These are phyloP conservation scores for Xanthorhoe spadicearia DNA, from an alignment of 2,888 invertebrate genomes.

Conservation along the genomic window DNA sequence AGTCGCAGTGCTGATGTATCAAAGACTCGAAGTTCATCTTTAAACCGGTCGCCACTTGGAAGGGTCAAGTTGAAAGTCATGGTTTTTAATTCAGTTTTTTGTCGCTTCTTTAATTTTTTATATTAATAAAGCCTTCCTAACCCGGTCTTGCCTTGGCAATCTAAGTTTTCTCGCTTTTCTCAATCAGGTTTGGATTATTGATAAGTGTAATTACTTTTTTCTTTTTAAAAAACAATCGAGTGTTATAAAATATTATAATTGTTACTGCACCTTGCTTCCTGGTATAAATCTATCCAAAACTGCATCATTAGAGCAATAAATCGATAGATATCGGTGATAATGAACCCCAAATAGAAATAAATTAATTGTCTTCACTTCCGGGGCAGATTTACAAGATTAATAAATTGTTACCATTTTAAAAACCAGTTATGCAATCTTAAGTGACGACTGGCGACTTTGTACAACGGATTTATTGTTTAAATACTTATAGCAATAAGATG, in stretches of 20 bases:
- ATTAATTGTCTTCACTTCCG: constrained; percentile 47
- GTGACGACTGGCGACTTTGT: constrained; percentile 32
- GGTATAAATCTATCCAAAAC: constrained; percentile 10
- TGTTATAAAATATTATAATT: neutral
- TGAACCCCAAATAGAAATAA: constrained; percentile 43
- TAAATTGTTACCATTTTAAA: constrained; percentile 44
- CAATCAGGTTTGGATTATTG: too few relatives aligned
- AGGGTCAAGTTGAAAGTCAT: constrained; percentile 22
- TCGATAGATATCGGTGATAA: constrained; percentile 20
- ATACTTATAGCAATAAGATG: neutral
- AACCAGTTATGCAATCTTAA: constrained; percentile 48
- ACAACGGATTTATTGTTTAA: neutral
- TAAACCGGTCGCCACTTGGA: constrained; percentile 30
- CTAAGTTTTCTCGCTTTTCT: too few relatives aligned
- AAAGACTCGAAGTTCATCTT: constrained; percentile 28
- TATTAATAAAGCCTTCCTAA: too few relatives aligned
- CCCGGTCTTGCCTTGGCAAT: too few relatives aligned
- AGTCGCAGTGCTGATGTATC: constrained; percentile 8
- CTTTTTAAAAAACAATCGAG: neutral
- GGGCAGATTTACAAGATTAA: constrained; percentile 40
- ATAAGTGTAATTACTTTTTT: too few relatives aligned
- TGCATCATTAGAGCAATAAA: constrained; percentile 12
- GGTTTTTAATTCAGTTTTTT: neutral
- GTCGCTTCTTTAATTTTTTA: too few relatives aligned
- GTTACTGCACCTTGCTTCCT: neutral